Percentiles rank a stretch among this genome's conserved stretches.
Evolutionary conservation across 2,113 vertebrate genomes (phyloP).

Genomic region (Erythrolamprus reginae): DNA sequence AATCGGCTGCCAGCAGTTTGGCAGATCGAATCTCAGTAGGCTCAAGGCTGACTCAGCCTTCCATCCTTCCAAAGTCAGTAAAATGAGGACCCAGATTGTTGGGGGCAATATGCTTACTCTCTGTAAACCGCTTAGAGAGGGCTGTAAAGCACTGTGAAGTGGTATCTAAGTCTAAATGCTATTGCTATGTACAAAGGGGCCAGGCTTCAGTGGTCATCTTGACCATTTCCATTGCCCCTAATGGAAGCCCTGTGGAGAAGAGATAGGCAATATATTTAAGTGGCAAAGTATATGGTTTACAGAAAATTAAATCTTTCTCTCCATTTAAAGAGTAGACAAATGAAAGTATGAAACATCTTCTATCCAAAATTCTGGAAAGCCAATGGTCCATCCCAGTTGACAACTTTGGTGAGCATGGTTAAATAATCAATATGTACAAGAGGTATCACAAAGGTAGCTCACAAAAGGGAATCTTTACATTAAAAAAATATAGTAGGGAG

Average conservation of each 20-base stretch:
- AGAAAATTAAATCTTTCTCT: neutral
- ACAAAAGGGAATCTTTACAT: neutral
- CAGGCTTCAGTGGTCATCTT: neutral
- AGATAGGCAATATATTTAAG: neutral
- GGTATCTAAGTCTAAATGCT: no score
- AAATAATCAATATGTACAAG: neutral
- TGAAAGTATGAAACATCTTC: neutral
- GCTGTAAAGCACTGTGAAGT: no score
- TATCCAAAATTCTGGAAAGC: neutral
- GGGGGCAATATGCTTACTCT: no score
- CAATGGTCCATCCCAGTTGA: neutral
- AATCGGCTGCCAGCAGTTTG: no score
- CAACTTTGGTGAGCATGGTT: neutral
- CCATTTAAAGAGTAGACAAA: neutral
- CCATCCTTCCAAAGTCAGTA: no score
- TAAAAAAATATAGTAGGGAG: neutral
- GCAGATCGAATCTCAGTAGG: no score
- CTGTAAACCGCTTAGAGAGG: no score
- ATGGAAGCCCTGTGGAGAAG: neutral
- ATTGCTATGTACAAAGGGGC: neutral
- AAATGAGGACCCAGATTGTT: no score
- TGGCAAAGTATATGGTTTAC: neutral
- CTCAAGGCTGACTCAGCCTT: no score
- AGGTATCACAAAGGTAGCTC: constrained; percentile 19
- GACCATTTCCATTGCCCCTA: neutral